Evolutionary conservation across 2,888 invertebrate species (phyloP), one percentile per base, ranked within the genome.

Genomic region (Melieria picta): DNA sequence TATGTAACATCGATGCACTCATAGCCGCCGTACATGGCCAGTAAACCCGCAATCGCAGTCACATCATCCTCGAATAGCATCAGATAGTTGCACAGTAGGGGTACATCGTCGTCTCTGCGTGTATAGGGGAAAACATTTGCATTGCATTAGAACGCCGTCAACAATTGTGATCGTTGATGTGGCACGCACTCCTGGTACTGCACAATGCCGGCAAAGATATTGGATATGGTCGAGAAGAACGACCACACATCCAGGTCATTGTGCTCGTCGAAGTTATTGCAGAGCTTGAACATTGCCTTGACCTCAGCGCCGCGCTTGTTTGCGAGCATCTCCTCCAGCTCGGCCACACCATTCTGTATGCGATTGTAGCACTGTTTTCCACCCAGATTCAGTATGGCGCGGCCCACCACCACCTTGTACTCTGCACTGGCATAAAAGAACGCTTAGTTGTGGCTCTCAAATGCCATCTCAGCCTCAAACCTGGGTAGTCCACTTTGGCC

Each of bases 401-500:
- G 58, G 4, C 86, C 86, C 16, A 80, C 80, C n/a, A 86, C 83
- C 77, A 85, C 86, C 57, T 83, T 81, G 79, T 86, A 87, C 73
- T 87, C 86, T 78, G 56, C 46, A 46, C 1, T 10, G 42, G 13
- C 4, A n/a, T 30, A 57, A 57, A 13, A 57, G 42, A 50, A 9
- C n/a, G 50, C 4, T 50, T n/a, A n/a, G 13, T 6, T 47, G 5
- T 2, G 16, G 16, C 7, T 1, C 30, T 58, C 7, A 42, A 1
- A 30, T 11, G 5, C 2, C 6, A 57, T 7, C 13, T 13, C 57
- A 4, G 16, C 13, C 5, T 43, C 30, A 10, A 61, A 80, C 80
- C 80, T 64, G 87, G 85, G 79, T 90, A 92, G 79, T 92, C 90
- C 1, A 89, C 88, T 85, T 91, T 87, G 5, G 90, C 91, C 43